Conservation (phyloP, 1,140 invertebrate genomes). For the Drosophila kohkoa region DNA sequence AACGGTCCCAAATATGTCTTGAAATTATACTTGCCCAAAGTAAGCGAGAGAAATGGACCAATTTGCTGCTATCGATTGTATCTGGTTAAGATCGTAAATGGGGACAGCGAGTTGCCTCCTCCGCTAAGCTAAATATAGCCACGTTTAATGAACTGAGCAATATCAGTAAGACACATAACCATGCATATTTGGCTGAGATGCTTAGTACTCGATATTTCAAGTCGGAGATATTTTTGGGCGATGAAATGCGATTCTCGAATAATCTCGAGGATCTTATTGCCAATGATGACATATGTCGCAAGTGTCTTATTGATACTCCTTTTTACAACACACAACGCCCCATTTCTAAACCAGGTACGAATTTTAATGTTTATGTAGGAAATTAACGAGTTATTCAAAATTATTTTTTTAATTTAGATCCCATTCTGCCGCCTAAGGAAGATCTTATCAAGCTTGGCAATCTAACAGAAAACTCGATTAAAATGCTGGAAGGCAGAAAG, state of each 20-base stretch:
- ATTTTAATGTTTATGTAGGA: not conserved
- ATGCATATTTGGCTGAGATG: constrained; percentile 93
- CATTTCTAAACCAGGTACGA: constrained; percentile 29
- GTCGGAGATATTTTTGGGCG: constrained; percentile 89
- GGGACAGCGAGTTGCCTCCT: constrained; percentile 88
- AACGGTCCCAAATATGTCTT: constrained; percentile 89
- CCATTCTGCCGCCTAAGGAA: constrained; percentile 51
- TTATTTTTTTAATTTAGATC: constrained; percentile 30
- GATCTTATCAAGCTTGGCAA: constrained; percentile 67
- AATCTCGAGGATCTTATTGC: constrained; percentile 59
- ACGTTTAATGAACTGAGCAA: constrained; percentile 91
- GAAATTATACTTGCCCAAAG: constrained; percentile 89
- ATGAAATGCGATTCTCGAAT: constrained; percentile 85
- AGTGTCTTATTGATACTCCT: constrained; percentile 61
- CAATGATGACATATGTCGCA: constrained; percentile 68
- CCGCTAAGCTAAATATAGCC: constrained; percentile 89
- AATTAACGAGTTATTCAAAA: not conserved
- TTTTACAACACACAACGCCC: constrained; percentile 48
- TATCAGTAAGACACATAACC: constrained; percentile 85
- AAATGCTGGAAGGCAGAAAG: constrained; percentile 72
- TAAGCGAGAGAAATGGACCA: constrained; percentile 93
- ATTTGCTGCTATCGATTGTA: constrained; percentile 94
- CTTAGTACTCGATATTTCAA: constrained; percentile 88
- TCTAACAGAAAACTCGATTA: constrained; percentile 70
- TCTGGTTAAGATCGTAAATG: constrained; percentile 90